Base-by-base conservation (phyloP, 2,113 vertebrate species). In the Blennius ocellaris region DNA sequence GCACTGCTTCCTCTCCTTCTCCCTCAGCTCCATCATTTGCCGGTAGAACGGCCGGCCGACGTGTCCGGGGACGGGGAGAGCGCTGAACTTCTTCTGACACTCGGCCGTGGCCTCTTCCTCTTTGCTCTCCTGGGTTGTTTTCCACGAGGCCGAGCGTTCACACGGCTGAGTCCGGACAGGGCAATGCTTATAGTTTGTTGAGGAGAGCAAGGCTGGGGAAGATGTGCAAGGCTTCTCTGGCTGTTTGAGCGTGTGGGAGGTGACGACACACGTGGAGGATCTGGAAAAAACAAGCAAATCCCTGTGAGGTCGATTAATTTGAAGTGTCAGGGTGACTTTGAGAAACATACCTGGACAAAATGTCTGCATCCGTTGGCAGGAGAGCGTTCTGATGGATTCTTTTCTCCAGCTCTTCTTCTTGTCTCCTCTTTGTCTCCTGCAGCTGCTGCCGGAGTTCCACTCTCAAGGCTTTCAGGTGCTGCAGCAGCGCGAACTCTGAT, bases 51-150 rank as follows among this genome's bases (percentile, higher is more conserved):
- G 92, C 51, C 94, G 88, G 77, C 80, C 90, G 69, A 97, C 89
- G 0, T 96, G 93, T 2, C 90, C 90, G 0, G 97, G 97, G 45
- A 95, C 95, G 2, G 96, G 96, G 14, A 91, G 88, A 8, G 96
- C 96, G 50, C 88, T 90, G 87, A 99, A 98, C 85, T 97, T 94
- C 84, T 95, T 96, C 80, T 93, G 93, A 83, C 96, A 97, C 90
- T 99, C 96, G 0, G 90, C 93, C 73, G 94, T 93, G 0, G 95
- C 96, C 41, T 92, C 90, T 53, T 93, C 91, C 89, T 94, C 94
- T 82, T 79, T 95, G 53, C 76, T 90, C 8, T 63, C 44, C 61
- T 77, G 59, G 9, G 84, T 81, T 63, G 83, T 85, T 64, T 88
- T 87, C 9, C 14, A 47, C 47, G 12, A 61, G 67, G 43, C 17